Base-by-base conservation (phyloP, 2,888 invertebrate species). In the Noctua janthe region DNA sequence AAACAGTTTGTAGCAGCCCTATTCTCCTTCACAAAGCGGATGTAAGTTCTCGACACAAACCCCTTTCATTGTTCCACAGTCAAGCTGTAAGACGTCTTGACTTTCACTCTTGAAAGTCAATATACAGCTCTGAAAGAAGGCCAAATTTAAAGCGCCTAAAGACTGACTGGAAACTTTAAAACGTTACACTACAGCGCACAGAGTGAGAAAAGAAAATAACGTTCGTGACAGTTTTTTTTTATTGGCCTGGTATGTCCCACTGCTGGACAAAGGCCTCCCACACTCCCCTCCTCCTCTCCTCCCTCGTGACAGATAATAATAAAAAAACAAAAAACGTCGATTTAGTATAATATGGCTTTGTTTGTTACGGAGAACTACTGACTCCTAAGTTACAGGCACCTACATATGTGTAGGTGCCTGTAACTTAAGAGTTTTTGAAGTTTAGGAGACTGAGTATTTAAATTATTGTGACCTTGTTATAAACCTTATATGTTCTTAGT, bases 61-160 rank as follows among this genome's bases (percentile, higher is more conserved):
- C 73, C 54, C 15, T 69, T 56, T 39, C 59, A 81, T 81, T 85
- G 73, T 84, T 76, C 17, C 39, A n/a, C 47, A 71, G 70, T 70
- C 11, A 59, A 81, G 66, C 39, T 73, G 13, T n/a, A 74, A 74
- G 35, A n/a, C 39, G 43, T 71, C 81, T 81, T 56, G 71, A 74
- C 66, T 71, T 83, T 66, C 39, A 66, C 43, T 13, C 64, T 72
- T 74, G 35, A 70, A 56, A 70, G n/a, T 15, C 56, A 43, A 67
- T 10, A 23, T 43, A n/a, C 54, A 54, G 70, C 17, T 82, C 13
- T 75, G 64, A 51, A 76, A 70, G 43, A 47, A 71, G 66, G 81
- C 49, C 47, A 71, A 76, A 39, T 54, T 13, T 8, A 11, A 59
- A 23, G 15, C 0, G 43, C 8, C 15, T 66, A 4, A 17, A 39